Evolutionary conservation across 2,888 invertebrate genomes (phyloP).

Genomic region (Drosophila paranaensis): DNA sequence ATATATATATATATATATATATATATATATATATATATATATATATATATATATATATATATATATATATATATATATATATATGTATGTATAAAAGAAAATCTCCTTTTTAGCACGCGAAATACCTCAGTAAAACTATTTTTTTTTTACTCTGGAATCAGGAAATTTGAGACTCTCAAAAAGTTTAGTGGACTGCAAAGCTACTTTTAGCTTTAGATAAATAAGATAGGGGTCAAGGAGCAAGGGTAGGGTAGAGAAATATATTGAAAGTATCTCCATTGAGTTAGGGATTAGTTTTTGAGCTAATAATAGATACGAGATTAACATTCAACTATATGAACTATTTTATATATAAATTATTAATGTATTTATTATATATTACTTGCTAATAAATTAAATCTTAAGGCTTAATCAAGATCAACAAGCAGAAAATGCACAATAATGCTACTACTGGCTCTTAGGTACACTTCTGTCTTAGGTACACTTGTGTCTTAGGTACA

Average conservation of each 20-base stretch:
- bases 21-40: too few species aligned
- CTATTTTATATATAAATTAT: too few species aligned
- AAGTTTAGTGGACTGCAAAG: not conserved
- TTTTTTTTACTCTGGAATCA: not conserved
- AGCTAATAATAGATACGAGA: too few species aligned
- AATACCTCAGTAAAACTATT: conserved; percentile 5
- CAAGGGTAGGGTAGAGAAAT: too few species aligned
- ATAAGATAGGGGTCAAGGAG: not conserved
- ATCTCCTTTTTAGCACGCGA: not conserved
- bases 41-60: too few species aligned
- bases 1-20: too few species aligned
- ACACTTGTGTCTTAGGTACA: not conserved
- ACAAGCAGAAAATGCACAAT: not conserved
- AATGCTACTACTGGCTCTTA: not conserved
- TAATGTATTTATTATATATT: too few species aligned
- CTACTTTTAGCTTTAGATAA: not conserved
- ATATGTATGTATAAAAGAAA: not conserved
- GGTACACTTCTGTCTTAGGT: not conserved
- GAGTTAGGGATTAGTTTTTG: not conserved
- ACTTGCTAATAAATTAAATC: not conserved
- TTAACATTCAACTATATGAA: too few species aligned
- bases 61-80: too few species aligned
- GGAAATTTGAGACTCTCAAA: not conserved
- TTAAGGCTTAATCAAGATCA: too few species aligned
- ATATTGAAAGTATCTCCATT: not conserved